Conservation (phyloP, 2,888 invertebrate genomes). For the Drosophila tripunctata region DNA sequence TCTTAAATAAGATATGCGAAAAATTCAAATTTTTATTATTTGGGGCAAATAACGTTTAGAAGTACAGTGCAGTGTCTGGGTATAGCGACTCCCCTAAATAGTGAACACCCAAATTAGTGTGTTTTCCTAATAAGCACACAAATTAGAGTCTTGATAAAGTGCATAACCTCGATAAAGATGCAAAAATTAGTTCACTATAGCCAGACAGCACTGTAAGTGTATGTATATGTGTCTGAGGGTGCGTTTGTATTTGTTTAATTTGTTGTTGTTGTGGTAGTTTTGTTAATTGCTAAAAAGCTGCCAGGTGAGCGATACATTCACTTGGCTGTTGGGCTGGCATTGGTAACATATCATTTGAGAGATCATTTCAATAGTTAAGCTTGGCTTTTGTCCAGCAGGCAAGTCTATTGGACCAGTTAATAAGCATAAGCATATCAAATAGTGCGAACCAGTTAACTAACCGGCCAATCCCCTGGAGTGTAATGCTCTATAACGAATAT, state of each 20-base stretch:
- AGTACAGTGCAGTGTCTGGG: too few relatives aligned
- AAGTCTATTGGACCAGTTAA: conserved; percentile 52
- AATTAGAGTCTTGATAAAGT: too few relatives aligned
- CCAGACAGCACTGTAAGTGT: neutral
- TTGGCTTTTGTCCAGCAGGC: conserved; percentile 19
- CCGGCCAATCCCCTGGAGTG: conserved; percentile 27
- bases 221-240: too few relatives aligned
- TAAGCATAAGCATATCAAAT: conserved; percentile 57
- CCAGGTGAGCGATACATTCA: conserved; percentile 8
- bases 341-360: conserved; percentile 10
- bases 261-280: conserved; percentile 20
- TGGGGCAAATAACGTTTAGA: too few relatives aligned
- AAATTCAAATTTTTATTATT: too few relatives aligned
- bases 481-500: conserved; percentile 28
- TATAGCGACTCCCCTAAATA: too few relatives aligned
- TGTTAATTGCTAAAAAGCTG: conserved; percentile 9
- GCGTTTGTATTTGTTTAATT: too few relatives aligned
- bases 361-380: conserved; percentile 30
- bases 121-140: too few relatives aligned
- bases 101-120: too few relatives aligned
- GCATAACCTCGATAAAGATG: too few relatives aligned
- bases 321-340: conserved; percentile 15
- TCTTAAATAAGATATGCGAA: too few relatives aligned
- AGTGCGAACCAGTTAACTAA: conserved; percentile 51
- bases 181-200: neutral